These are phyloP conservation scores for Scaptodrosophila lebanonensis DNA, from an alignment of 1,140 invertebrate genomes.

Conservation along the genomic window DNA sequence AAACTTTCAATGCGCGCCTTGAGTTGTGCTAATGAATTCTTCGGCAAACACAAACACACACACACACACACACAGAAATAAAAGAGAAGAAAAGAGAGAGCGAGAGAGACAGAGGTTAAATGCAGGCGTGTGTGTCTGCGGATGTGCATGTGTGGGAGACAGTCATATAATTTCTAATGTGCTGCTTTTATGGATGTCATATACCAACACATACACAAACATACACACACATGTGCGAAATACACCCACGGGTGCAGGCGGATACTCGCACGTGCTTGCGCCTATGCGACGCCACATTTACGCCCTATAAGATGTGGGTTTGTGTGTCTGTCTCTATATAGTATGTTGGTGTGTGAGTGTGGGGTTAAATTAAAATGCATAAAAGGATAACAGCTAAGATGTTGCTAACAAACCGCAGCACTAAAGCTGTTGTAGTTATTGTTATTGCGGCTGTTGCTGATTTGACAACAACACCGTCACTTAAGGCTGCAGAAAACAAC, in stretches of 20 bases:
- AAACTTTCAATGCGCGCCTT: slow-evolving; percentile 54
- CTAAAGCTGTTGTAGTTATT: slow-evolving; percentile 13
- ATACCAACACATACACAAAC: slow-evolving; percentile 39
- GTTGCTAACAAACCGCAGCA: slow-evolving; percentile 51
- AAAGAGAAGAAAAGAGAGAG: not conserved
- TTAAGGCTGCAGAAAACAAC: slow-evolving; percentile 44
- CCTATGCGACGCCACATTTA: slow-evolving; percentile 14
- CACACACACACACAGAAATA: not conserved
- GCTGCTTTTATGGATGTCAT: slow-evolving; percentile 64
- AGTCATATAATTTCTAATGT: slow-evolving; percentile 73
- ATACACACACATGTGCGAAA: slow-evolving; percentile 35
- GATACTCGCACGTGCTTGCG: slow-evolving; percentile 42
- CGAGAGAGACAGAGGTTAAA: not conserved
- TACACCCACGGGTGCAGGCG: slow-evolving; percentile 58
- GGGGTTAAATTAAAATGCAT: slow-evolving; percentile 70
- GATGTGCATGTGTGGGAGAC: slow-evolving; percentile 15
- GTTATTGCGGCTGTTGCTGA: slow-evolving; percentile 11
- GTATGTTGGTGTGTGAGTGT: slow-evolving; percentile 19
- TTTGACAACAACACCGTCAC: slow-evolving; percentile 48
- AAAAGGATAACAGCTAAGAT: slow-evolving; percentile 65
- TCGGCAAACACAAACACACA: slow-evolving; percentile 42
- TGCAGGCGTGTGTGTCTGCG: not conserved
- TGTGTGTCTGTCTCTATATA: not conserved
- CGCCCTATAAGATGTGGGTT: no score
- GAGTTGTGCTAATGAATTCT: slow-evolving; percentile 69